A percentile compares a stretch with the other conserved stretches of the same genome.
phyloP scores from a whole-genome alignment of 1,140 invertebrate genomes.

The Parapsyche elsis region DNA sequence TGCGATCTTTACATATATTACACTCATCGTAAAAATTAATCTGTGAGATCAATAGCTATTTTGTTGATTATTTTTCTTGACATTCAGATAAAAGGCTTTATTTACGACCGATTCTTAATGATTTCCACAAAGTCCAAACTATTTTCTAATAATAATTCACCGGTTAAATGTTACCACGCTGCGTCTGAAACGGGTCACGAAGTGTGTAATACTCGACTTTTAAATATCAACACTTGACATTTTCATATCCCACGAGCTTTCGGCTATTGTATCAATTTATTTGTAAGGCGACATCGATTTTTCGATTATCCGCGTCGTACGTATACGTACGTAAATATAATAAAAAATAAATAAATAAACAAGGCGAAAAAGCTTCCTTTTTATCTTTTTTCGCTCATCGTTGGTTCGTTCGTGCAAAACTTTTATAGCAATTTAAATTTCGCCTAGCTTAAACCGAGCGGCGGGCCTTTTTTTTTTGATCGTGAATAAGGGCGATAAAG shows the following conservation, averaged over 20 bases:
- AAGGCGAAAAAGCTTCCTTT: too few relatives aligned
- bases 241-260: background rate
- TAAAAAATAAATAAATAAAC: too few relatives aligned
- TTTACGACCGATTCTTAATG: too few relatives aligned
- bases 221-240: conserved; percentile 34
- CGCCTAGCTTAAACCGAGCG: background rate
- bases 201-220: conserved; percentile 22
- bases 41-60: too few relatives aligned
- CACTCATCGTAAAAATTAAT: too few relatives aligned
- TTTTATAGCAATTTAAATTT: conserved; percentile 25
- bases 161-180: too few relatives aligned
- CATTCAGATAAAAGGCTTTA: too few relatives aligned
- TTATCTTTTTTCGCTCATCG: background rate
- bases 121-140: too few relatives aligned
- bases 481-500: conserved; percentile 51
- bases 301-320: background rate
- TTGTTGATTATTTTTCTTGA: too few relatives aligned
- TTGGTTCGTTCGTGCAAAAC: background rate
- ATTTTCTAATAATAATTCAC: too few relatives aligned
- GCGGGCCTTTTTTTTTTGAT: conserved; percentile 41
- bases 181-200: background rate
- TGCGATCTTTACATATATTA: too few relatives aligned
- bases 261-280: background rate
- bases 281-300: background rate
- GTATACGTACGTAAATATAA: too few relatives aligned